phyloP scores from a whole-genome alignment of 2,888 invertebrate genomes.

The Andrena trimmerana region DNA sequence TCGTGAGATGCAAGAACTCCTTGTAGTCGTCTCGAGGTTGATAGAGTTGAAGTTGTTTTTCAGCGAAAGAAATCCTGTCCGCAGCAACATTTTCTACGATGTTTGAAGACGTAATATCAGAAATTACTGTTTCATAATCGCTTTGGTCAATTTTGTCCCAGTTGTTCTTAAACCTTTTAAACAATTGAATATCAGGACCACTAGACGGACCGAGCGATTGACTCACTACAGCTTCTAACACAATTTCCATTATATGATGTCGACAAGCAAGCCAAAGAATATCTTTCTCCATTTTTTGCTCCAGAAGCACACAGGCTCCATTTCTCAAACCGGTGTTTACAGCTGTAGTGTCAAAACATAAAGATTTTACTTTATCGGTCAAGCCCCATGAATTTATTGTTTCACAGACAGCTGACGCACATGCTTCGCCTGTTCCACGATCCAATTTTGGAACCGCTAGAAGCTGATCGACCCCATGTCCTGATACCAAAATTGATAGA shows the following conservation, averaged over 20 bases:
- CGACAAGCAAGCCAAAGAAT: constrained; percentile 5
- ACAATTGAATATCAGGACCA: background rate
- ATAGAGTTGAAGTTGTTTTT: background rate
- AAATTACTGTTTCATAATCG: background rate
- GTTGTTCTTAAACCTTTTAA: background rate
- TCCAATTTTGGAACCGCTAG: no score
- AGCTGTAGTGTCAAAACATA: constrained; percentile 3
- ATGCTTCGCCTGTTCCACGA: no score
- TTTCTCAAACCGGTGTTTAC: background rate
- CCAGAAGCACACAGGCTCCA: background rate
- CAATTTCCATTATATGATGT: constrained; percentile 5
- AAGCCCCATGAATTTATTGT: no score
- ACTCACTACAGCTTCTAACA: constrained; percentile 4
- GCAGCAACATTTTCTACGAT: constrained; percentile 3
- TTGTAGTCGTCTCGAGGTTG: constrained; percentile 18
- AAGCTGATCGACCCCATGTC: no score
- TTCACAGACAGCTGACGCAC: no score
- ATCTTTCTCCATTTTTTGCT: constrained; percentile 4
- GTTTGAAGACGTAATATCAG: background rate
- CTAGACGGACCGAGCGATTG: background rate
- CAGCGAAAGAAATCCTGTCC: constrained; percentile 12
- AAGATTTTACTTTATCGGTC: background rate
- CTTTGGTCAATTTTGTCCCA: constrained; percentile 1
- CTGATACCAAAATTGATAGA: no score
- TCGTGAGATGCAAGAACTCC: background rate